A percentile compares a stretch with the other conserved stretches of the same genome.
These are phyloP conservation scores for Drosophila mauritiana DNA, from an alignment of 1,140 invertebrate species.

Conservation along the genomic window DNA sequence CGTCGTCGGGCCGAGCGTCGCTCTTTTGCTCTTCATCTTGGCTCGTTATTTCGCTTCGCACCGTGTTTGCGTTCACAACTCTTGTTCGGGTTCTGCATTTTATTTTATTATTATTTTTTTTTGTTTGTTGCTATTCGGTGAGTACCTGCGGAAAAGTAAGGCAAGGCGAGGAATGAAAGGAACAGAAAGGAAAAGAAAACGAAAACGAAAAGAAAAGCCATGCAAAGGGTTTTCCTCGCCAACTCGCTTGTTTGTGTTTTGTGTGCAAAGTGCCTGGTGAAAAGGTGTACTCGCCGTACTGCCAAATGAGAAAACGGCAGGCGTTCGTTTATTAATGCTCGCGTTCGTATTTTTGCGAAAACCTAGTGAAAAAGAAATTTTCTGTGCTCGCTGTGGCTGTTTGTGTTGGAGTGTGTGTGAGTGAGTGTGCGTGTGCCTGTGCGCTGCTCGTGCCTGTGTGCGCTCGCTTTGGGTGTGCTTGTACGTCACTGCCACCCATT, in stretches of 20 bases:
- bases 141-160: conserved; percentile 7
- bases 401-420: conserved; percentile 25
- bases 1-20: conserved; percentile 25
- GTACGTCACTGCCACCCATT: conserved; percentile 18
- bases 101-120: conserved; percentile 83
- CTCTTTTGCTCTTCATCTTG: conserved; percentile 71
- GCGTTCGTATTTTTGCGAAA: conserved; percentile 62
- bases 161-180: not conserved
- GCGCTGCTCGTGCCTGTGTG: conserved; percentile 32
- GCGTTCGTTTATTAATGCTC: conserved; percentile 62
- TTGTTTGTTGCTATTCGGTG: conserved; percentile 65
- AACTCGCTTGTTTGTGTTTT: not conserved
- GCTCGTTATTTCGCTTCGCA: conserved; percentile 80
- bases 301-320: conserved; percentile 27
- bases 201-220: too few relatives aligned
- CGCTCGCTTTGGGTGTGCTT: conserved; percentile 40
- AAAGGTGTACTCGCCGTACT: conserved; percentile 23
- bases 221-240: conserved; percentile 6
- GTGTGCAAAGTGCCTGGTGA: not conserved
- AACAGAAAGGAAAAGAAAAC: conserved; percentile 1
- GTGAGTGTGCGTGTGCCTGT: conserved; percentile 30
- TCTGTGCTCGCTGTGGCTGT: conserved; percentile 49
- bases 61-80: conserved; percentile 82
- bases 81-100: conserved; percentile 81
- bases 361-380: conserved; percentile 76